A percentile compares a stretch with the other conserved stretches of the same genome.
Evolutionary conservation across 2,797 vertebrate species (phyloP).

Genomic region (Valencia hispanica): DNA sequence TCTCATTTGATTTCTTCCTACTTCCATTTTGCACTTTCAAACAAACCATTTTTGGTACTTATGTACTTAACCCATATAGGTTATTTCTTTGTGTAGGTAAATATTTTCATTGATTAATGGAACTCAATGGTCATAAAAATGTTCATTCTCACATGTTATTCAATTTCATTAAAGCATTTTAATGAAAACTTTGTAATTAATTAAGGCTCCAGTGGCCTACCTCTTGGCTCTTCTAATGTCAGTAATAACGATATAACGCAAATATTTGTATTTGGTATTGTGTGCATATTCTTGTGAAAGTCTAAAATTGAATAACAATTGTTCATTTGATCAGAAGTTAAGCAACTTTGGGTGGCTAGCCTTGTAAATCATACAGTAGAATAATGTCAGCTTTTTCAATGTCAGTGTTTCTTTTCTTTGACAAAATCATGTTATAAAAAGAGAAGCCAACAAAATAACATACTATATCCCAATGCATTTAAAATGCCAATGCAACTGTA

Average conservation of each 20-base stretch:
- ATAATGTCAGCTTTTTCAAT: background rate
- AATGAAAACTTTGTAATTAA: background rate
- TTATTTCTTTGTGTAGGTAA: background rate
- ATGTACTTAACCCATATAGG: background rate
- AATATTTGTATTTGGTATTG: background rate
- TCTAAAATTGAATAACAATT: background rate
- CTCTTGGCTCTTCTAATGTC: background rate
- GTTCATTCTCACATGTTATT: background rate
- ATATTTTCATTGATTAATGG: background rate
- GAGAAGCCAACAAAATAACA: background rate
- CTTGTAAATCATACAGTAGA: background rate
- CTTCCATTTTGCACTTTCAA: background rate
- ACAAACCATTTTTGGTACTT: background rate
- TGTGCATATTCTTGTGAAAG: background rate
- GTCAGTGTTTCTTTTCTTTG: background rate
- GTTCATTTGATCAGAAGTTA: background rate
- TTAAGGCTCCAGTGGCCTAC: too few species aligned
- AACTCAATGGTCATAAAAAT: background rate
- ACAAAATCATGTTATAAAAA: background rate
- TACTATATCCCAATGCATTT: background rate
- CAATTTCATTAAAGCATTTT: background rate
- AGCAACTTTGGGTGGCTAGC: background rate
- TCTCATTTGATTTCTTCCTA: background rate
- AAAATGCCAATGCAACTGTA: background rate
- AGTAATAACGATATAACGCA: background rate